Percentiles rank a stretch among this genome's conserved stretches.
phyloP scores from a whole-genome alignment of 2,797 vertebrate species.

The Channa striata region DNA sequence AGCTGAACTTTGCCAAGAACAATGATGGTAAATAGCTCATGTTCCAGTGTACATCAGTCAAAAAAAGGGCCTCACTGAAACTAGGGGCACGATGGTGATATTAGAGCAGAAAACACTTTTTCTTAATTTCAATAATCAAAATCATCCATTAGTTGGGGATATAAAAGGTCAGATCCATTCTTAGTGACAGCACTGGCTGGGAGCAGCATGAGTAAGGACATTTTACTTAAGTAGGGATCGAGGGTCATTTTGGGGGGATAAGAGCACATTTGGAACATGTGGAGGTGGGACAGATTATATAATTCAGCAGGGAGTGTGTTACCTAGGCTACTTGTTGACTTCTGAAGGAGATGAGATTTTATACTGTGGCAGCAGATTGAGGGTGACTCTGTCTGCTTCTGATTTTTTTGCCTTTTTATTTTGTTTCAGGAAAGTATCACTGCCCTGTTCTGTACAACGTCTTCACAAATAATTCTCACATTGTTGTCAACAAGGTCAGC shows the following conservation, averaged over 20 bases:
- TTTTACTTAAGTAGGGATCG: not conserved
- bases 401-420: slow-evolving; percentile 4
- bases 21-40: slow-evolving; percentile 88
- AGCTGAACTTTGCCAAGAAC: slow-evolving; percentile 94
- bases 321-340: not conserved
- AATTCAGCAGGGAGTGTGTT: slow-evolving; percentile 16
- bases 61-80: not conserved
- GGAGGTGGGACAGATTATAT: slow-evolving; percentile 10
- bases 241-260: slow-evolving; percentile 9
- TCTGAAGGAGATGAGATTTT: slow-evolving; percentile 1
- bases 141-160: not conserved
- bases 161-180: slow-evolving; percentile 2
- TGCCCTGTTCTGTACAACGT: slow-evolving; percentile 96
- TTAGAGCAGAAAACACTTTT: not conserved
- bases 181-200: not conserved
- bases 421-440: slow-evolving; percentile 91
- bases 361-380: not conserved
- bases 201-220: too few species aligned
- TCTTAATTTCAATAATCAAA: slow-evolving; percentile 1
- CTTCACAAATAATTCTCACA: slow-evolving; percentile 97
- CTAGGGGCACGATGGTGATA: fast-evolving
- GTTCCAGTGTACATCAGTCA: not conserved
- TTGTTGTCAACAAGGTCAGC: slow-evolving; percentile 91
- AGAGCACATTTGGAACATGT: slow-evolving; percentile 26
- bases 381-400: slow-evolving; percentile 4